Evolutionary conservation across 1,140 invertebrate species (phyloP).

Genomic region (Adoxophyes honmai): DNA sequence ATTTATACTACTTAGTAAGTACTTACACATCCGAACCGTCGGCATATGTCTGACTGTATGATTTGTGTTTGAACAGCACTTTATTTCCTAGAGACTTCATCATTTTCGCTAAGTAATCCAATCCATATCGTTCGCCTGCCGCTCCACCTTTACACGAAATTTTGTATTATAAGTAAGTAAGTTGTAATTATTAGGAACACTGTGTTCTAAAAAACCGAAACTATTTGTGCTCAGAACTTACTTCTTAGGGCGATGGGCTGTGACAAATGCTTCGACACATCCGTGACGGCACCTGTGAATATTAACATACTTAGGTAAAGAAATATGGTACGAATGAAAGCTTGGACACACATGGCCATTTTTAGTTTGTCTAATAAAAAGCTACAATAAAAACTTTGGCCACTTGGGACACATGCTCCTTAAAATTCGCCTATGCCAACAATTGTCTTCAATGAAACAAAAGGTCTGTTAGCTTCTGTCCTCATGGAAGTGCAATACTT

Average conservation of each 20-base stretch:
- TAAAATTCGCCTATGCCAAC: no score
- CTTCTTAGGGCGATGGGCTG: slow-evolving; percentile 46
- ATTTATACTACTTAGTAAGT: background rate
- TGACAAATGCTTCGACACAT: slow-evolving; percentile 43
- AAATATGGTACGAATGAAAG: no score
- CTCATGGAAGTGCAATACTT: slow-evolving; percentile 14
- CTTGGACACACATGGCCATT: no score
- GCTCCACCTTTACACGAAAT: slow-evolving; percentile 45
- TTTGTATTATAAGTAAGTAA: no score
- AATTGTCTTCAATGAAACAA: no score
- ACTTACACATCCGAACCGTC: slow-evolving; percentile 41
- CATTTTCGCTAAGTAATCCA: slow-evolving; percentile 46
- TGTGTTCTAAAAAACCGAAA: slow-evolving; percentile 9
- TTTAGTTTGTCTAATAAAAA: no score
- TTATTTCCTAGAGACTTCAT: slow-evolving; percentile 42
- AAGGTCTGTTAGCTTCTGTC: no score
- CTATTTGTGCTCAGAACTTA: slow-evolving; percentile 23
- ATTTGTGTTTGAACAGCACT: slow-evolving; percentile 51
- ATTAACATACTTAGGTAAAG: no score
- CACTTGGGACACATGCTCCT: no score
- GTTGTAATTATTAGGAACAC: no score
- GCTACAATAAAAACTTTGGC: no score
- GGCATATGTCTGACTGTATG: slow-evolving; percentile 46
- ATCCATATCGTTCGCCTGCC: slow-evolving; percentile 48
- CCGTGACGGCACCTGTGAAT: slow-evolving; percentile 40